Evolutionary conservation across 2,113 vertebrate genomes (phyloP).

Genomic region (Cyanoderma ruficeps): DNA sequence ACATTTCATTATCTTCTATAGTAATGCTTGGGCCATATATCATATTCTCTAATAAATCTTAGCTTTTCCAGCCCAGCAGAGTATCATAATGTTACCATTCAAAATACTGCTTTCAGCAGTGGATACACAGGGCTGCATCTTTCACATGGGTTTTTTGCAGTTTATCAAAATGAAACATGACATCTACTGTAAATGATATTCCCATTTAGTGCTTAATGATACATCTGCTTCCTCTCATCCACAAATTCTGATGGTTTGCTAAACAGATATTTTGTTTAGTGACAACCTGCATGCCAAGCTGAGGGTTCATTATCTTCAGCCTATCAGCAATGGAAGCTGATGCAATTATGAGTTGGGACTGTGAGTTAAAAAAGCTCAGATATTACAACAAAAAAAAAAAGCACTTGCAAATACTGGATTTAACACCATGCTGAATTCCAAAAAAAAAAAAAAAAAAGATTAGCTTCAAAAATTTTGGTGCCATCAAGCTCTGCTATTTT

Average conservation of each 20-base stretch:
- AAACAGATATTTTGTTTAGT: conserved; percentile 6
- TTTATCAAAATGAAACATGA: conserved; percentile 50
- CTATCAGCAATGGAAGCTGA: not conserved
- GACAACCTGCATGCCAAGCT: not conserved
- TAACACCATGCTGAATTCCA: rapidly evolving
- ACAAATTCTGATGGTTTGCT: not conserved
- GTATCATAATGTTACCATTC: not conserved
- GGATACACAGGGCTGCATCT: not conserved
- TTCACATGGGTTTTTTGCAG: not conserved
- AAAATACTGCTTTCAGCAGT: not conserved
- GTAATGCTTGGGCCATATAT: not conserved
- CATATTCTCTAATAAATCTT: conserved; percentile 54
- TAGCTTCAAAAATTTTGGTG: not conserved
- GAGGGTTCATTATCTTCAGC: not conserved
- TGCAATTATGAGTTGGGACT: not conserved
- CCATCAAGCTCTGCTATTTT: not conserved
- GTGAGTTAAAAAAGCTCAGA: not conserved
- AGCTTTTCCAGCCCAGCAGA: conserved; percentile 3
- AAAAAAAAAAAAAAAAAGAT: not conserved
- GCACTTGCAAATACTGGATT: not conserved
- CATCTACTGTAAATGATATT: conserved; percentile 39
- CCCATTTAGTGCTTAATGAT: conserved; percentile 39
- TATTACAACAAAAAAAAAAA: not conserved
- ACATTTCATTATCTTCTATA: conserved; percentile 48
- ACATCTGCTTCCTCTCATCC: conserved; percentile 13